Evolutionary conservation across 2,113 vertebrate species (phyloP).

Genomic region (Peromyscus leucopus): DNA sequence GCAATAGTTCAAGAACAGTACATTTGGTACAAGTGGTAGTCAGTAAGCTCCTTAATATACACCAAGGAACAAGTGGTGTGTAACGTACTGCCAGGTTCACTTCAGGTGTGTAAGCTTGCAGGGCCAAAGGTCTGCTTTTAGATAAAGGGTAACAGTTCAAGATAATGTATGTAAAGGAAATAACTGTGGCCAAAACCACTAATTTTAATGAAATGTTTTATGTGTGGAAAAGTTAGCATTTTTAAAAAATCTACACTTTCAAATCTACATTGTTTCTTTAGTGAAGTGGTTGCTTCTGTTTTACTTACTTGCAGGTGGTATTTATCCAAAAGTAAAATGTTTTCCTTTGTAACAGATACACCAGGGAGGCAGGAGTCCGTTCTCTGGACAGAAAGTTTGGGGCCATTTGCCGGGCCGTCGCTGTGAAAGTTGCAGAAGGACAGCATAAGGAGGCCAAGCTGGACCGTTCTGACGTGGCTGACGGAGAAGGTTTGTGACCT

Average conservation of each 20-base stretch:
- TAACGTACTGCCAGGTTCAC: neutral
- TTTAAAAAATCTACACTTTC: neutral
- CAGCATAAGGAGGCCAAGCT: slow-evolving; percentile 89
- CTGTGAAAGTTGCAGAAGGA: slow-evolving; percentile 96
- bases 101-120: slow-evolving; percentile 1
- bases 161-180: neutral
- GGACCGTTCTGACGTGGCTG: slow-evolving; percentile 81
- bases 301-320: neutral
- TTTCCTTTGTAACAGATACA: slow-evolving; percentile 89
- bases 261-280: neutral
- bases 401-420: slow-evolving; percentile 96
- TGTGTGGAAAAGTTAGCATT: neutral
- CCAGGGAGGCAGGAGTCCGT: slow-evolving; percentile 97
- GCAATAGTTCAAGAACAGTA: neutral
- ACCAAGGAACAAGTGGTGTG: neutral
- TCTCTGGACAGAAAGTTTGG: slow-evolving; percentile 96
- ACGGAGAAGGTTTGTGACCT: slow-evolving; percentile 87
- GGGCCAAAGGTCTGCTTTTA: neutral
- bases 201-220: neutral
- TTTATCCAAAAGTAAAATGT: neutral
- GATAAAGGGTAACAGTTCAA: neutral
- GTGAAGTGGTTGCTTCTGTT: neutral
- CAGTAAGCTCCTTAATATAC: neutral
- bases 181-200: neutral
- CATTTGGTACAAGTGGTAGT: neutral